Evolutionary conservation across 2,113 vertebrate genomes (phyloP), one percentile per base, ranked within the genome.

Genomic region (Esox niger): DNA sequence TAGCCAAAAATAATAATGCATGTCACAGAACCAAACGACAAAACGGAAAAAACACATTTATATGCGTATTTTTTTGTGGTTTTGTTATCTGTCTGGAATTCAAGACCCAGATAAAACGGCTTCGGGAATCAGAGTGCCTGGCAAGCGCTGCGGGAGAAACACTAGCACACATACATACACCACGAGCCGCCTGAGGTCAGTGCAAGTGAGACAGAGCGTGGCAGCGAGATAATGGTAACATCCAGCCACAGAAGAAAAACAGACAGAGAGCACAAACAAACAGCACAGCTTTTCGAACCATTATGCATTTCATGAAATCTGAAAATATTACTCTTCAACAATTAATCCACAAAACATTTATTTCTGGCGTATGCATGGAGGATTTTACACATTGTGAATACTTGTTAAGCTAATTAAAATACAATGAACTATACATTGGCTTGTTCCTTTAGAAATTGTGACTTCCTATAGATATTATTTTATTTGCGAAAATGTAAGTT

Each of bases 211-310:
- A 89, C 89, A 87, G 77, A 87, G 84, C 88, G 75, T 87, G 81
- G 75, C 81, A 72, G 75, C 62, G 77, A 88, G 85, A 91, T 88
- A 88, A 89, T 90, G 80, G 83, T 72, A 85, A 85, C 86, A 88
- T 79, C 74, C 79, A 84, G 75, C 70, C 79, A 66, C 58, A 78
- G 60, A 27, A 65, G 49, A 47, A 79, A 68, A 74, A 77, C 27
- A 67, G 66, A 71, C 73, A 78, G 29, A 78, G 29, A 79, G 15
- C 78, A 73, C 21, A 74, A 82, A 82, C 81, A 79, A n/a, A 76
- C 72, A 81, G 65, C 31, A 76, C 69, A 58, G 52, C 30, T 61
- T 74, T 31, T 0, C 13, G 17, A 43, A 43, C 35, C 11, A 2
- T 17, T 15, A 17, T 15, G 13, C 35, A 43, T 43, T 43, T 0